These are phyloP conservation scores for Trematocara nigrifrons DNA, from an alignment of 2,113 vertebrate species.

Conservation along the genomic window DNA sequence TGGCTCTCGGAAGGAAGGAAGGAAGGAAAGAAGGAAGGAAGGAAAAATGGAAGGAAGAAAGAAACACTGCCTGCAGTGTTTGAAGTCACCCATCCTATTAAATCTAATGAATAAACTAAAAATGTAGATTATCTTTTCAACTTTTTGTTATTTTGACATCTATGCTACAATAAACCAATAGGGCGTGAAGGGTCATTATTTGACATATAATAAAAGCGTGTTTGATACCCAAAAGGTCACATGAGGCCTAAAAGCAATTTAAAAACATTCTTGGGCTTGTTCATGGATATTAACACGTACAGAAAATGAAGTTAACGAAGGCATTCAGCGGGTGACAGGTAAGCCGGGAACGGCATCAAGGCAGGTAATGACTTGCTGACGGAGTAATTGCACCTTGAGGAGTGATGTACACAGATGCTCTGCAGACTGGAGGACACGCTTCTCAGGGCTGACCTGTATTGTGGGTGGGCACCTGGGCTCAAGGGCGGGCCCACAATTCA, in stretches of 20 bases:
- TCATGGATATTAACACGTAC: neutral
- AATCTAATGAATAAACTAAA: slow-evolving; percentile 1
- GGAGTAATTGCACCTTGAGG: slow-evolving; percentile 33
- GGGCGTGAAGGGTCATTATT: neutral
- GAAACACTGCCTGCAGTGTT: neutral
- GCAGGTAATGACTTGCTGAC: slow-evolving; percentile 21
- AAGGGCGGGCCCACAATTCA: slow-evolving; percentile 16
- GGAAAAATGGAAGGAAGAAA: neutral
- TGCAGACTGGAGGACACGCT: neutral
- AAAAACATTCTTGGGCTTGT: neutral
- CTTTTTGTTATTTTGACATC: neutral
- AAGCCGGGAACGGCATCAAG: neutral
- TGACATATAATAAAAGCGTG: neutral
- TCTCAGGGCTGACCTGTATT: neutral
- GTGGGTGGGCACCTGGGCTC: neutral
- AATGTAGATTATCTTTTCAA: neutral
- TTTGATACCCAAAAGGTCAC: neutral
- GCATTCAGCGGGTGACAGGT: slow-evolving; percentile 46
- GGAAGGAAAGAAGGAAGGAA: neutral
- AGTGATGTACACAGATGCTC: slow-evolving; percentile 25
- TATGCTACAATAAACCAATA: neutral
- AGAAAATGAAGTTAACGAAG: slow-evolving; percentile 14
- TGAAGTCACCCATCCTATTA: neutral
- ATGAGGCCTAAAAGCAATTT: neutral
- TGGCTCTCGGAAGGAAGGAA: neutral